Evolutionary conservation across 2,113 vertebrate species (phyloP), one percentile per base, ranked within the genome.

Genomic region (Globicephala melas): DNA sequence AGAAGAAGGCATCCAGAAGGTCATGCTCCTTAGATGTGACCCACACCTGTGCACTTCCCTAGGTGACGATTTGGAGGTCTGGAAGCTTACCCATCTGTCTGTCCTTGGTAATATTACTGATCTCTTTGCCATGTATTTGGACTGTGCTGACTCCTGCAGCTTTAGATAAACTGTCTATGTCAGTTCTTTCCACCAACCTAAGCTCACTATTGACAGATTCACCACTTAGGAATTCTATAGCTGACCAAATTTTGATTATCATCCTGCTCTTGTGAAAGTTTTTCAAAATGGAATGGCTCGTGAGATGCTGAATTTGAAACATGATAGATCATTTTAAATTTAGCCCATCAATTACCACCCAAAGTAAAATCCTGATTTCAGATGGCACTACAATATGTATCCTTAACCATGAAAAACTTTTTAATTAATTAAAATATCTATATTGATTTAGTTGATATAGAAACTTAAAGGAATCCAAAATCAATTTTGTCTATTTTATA

Each of bases 281-380:
- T 88, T 83, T 74, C 58, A 87, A 80, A 81, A 80, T 25, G 18
- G 26, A 83, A 82, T 15, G 31, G 58, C 36, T 38, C 36, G 26
- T 33, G 26, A 87, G 28, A 81, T 92, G n/a, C 0, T 65, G 8
- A 67, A 83, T 83, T 68, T 82, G 38, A 89, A 88, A 73, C 55
- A 86, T 8, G 44, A 58, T 2, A 76, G 47, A 81, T 67, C 47
- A 82, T 68, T 92, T 88, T 74, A 58, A 68, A 38, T 84, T 84
- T 36, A 36, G 4, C 44, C 36, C 38, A 60, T 70, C 55, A 76
- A 74, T 81, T 88, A 74, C 20, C 41, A 82, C n/a, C 26, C 77
- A 50, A 50, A 89, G 33, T 60, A 83, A 96, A 93, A 67, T 96
- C 38, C 26, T 63, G 28, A 84, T 70, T 79, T 94, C 80, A 80